These are phyloP conservation scores for Amorpha juglandis DNA, from an alignment of 2,888 invertebrate genomes.

Conservation along the genomic window DNA sequence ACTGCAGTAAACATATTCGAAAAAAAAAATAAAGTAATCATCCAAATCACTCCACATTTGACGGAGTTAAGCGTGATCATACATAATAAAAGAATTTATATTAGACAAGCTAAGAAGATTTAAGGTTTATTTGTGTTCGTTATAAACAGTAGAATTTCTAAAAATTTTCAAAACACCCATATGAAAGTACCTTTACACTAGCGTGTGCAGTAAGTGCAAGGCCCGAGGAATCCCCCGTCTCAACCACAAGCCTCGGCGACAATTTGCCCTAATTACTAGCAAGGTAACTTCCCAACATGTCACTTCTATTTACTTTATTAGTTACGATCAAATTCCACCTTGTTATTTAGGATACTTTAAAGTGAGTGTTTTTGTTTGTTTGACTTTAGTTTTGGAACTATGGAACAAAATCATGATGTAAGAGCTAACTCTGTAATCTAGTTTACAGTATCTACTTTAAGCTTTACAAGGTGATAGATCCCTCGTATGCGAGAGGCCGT, in stretches of 20 bases:
- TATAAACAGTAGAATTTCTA: too few relatives aligned
- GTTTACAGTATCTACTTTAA: too few relatives aligned
- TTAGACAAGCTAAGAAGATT: too few relatives aligned
- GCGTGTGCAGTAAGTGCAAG: constrained; percentile 4
- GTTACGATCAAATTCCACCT: constrained; percentile 11
- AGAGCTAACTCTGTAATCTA: too few relatives aligned
- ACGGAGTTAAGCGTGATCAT: too few relatives aligned
- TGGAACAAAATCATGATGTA: not conserved
- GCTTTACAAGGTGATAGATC: too few relatives aligned
- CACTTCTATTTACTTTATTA: constrained; percentile 18
- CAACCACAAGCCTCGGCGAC: constrained; percentile 20
- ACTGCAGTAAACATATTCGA: too few relatives aligned
- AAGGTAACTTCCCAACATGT: constrained; percentile 24
- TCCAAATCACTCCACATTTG: too few relatives aligned
- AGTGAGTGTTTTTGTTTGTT: constrained; percentile 7
- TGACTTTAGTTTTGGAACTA: not conserved
- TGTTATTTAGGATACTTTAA: constrained; percentile 7
- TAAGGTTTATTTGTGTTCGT: too few relatives aligned
- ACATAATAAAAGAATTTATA: too few relatives aligned
- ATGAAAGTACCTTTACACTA: constrained; percentile 8
- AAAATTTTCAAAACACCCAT: not conserved
- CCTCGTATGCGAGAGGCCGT: too few relatives aligned
- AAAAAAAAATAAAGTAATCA: too few relatives aligned
- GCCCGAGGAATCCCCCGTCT: constrained; percentile 10
- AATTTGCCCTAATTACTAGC: constrained; percentile 29